phyloP scores from a whole-genome alignment of 92 coral and sea anemone species.

The Nematostella vectensis region DNA sequence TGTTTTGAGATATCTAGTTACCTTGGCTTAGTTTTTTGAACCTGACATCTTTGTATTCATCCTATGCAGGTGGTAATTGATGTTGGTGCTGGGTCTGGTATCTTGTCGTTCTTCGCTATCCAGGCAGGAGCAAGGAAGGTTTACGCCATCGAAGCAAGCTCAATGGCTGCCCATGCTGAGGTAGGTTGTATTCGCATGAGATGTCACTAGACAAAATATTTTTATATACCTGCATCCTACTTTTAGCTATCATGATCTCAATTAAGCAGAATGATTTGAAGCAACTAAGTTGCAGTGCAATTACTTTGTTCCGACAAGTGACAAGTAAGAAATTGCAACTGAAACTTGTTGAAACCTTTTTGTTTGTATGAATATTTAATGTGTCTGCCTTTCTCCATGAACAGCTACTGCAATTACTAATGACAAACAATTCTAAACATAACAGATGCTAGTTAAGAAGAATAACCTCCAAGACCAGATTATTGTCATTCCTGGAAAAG shows the following conservation, averaged over 20 bases:
- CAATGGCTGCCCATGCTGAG: slow-evolving; percentile 98
- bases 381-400: too few relatives aligned
- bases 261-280: too few relatives aligned
- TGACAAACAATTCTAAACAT: not conserved
- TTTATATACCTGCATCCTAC: too few relatives aligned
- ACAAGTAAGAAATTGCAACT: too few relatives aligned
- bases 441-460: slow-evolving; percentile 62
- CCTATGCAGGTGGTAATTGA: slow-evolving; percentile 71
- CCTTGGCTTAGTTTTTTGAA: too few relatives aligned
- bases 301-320: too few relatives aligned
- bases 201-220: not conserved
- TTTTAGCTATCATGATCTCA: not conserved
- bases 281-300: too few relatives aligned
- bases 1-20: too few relatives aligned
- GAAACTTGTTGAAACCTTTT: too few relatives aligned
- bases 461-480: slow-evolving; percentile 78
- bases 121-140: slow-evolving; percentile 98
- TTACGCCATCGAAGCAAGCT: slow-evolving; percentile 95
- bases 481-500: slow-evolving; percentile 83
- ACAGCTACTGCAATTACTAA: not conserved
- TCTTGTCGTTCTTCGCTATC: slow-evolving; percentile 94
- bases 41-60: too few relatives aligned
- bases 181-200: too few relatives aligned
- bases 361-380: too few relatives aligned
- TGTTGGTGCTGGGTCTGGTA: slow-evolving; percentile 97